These are phyloP conservation scores for Avahi laniger DNA, from an alignment of 2,797 vertebrate genomes.

Conservation along the genomic window DNA sequence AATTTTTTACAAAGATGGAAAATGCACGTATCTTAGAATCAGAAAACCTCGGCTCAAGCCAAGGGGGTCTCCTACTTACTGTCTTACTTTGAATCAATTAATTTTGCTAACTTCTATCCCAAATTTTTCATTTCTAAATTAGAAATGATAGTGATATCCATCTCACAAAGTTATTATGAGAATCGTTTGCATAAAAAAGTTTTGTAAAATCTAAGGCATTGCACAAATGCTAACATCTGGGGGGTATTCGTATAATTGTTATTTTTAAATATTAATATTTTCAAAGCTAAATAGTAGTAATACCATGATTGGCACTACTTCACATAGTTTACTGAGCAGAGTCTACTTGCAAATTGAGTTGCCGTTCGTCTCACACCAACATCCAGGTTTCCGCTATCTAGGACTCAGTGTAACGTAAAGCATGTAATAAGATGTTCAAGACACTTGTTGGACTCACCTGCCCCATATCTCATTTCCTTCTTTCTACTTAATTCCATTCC, in stretches of 20 bases:
- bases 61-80: not conserved
- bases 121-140: not conserved
- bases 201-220: constrained; percentile 6
- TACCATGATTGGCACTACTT: not conserved
- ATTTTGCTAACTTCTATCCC: not conserved
- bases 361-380: not conserved
- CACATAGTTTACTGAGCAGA: not conserved
- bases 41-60: constrained; percentile 8
- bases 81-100: constrained; percentile 25
- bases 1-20: not conserved
- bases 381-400: not conserved
- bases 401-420: not conserved
- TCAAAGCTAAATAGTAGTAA: not conserved
- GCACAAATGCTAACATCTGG: not conserved
- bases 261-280: constrained; percentile 27
- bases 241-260: not conserved
- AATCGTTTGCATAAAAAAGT: not conserved
- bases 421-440: not conserved
- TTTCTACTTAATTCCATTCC: not conserved
- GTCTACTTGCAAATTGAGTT: not conserved
- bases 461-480: not conserved
- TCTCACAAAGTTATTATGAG: not conserved
- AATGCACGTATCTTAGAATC: not conserved
- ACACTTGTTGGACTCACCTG: not conserved
- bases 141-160: not conserved